Evolutionary conservation across 35 echinoderm and acorn worm species (phyloP).

Genomic region (Anneissia japonica): DNA sequence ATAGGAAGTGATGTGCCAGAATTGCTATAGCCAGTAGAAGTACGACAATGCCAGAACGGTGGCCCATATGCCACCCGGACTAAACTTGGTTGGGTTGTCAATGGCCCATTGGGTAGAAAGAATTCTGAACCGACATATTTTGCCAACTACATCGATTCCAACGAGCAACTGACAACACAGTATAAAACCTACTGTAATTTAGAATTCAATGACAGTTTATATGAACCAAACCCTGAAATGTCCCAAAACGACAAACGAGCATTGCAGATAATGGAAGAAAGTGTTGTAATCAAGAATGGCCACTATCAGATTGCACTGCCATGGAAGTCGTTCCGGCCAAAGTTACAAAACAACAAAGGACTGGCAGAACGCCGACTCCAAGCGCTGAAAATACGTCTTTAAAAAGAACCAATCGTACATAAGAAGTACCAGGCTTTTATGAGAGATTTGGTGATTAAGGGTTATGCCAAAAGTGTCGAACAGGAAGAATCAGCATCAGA

Average conservation of each 20-base stretch:
- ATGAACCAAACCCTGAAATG: neutral
- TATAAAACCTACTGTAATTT: no score
- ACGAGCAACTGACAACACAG: no score
- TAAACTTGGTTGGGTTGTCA: neutral
- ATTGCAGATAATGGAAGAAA: constrained; percentile 17
- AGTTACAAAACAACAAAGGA: constrained; percentile 31
- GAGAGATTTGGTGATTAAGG: constrained; percentile 13
- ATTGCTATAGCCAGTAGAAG: neutral
- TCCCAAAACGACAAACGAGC: constrained; percentile 48
- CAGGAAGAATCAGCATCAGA: neutral
- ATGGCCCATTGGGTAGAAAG: no score
- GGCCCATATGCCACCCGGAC: neutral
- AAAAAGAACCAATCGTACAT: constrained; percentile 13
- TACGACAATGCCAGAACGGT: neutral
- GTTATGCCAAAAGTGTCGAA: constrained; percentile 25
- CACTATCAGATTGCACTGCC: constrained; percentile 57
- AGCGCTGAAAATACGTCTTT: constrained; percentile 22
- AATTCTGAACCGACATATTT: no score
- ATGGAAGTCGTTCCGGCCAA: constrained; percentile 4
- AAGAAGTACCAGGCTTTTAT: constrained; percentile 8
- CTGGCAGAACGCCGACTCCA: constrained; percentile 36
- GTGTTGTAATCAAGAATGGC: constrained; percentile 13
- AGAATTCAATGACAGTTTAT: no score
- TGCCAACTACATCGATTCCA: no score
- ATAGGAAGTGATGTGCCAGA: neutral